These are phyloP conservation scores for Clanis bilineata DNA, from an alignment of 2,888 invertebrate species.

Conservation along the genomic window DNA sequence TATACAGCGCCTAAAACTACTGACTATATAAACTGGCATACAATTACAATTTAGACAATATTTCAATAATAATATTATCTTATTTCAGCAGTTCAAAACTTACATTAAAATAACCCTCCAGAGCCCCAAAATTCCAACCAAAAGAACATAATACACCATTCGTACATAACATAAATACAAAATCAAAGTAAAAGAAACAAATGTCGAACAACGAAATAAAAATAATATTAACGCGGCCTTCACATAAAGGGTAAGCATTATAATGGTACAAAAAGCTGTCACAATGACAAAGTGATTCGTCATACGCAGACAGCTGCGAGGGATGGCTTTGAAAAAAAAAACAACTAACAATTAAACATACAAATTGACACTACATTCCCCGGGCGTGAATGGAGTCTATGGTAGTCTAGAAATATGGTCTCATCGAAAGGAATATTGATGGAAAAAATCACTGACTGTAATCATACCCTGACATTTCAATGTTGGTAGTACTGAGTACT, in stretches of 20 bases:
- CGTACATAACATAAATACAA: neutral
- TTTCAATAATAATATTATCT: neutral
- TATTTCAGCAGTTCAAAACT: neutral
- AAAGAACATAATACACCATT: neutral
- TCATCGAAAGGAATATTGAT: no score
- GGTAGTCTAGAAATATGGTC: neutral
- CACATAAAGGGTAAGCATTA: conserved; percentile 73
- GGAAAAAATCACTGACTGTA: no score
- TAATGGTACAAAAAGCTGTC: conserved; percentile 70
- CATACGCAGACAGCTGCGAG: conserved; percentile 74
- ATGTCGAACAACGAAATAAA: conserved; percentile 12
- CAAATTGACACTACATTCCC: conserved; percentile 3
- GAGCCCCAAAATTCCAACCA: neutral
- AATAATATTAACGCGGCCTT: conserved; percentile 19
- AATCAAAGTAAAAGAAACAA: conserved; percentile 3
- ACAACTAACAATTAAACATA: conserved; percentile 10
- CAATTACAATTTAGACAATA: no score
- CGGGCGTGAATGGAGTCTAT: neutral
- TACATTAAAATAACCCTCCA: neutral
- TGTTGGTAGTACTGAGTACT: no score
- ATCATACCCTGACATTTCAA: no score
- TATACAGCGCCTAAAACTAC: no score
- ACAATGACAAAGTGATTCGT: conserved; percentile 80
- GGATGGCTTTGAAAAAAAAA: conserved; percentile 29
- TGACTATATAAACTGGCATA: no score